phyloP scores from a whole-genome alignment of 2,113 vertebrate species.

The Laterallus jamaicensis region DNA sequence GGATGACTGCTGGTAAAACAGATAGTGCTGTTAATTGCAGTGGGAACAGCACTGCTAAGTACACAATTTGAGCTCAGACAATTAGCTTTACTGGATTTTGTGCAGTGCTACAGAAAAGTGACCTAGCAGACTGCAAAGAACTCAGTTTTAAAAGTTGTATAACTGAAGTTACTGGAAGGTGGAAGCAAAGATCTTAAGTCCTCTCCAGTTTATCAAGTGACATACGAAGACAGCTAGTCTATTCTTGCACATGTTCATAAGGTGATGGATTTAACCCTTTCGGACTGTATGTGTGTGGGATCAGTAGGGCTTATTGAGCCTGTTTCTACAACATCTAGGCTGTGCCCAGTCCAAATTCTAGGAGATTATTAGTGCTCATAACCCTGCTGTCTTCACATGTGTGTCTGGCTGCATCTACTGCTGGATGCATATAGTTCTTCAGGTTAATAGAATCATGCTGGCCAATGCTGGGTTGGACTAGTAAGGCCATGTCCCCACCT shows the following conservation, averaged over 20 bases:
- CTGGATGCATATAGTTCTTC: background rate
- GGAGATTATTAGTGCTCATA: background rate
- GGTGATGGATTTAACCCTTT: background rate
- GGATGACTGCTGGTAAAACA: background rate
- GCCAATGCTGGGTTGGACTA: background rate
- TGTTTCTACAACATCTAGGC: background rate
- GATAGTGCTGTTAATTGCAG: background rate
- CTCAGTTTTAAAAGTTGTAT: background rate
- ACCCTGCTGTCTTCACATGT: background rate
- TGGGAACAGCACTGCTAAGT: background rate
- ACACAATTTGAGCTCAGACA: background rate
- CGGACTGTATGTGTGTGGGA: background rate
- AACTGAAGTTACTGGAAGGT: background rate
- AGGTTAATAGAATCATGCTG: background rate
- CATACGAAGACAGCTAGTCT: background rate
- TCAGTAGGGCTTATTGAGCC: background rate
- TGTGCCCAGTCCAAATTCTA: background rate
- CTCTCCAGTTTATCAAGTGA: background rate
- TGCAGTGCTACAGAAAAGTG: background rate
- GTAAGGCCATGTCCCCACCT: background rate
- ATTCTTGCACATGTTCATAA: background rate
- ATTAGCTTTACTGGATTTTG: background rate
- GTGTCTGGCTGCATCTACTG: background rate
- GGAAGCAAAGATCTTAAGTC: background rate
- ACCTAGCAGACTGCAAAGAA: too few relatives aligned